Evolutionary conservation across 1,140 invertebrate species (phyloP), one percentile per base, ranked within the genome.

Genomic region (Aplysia californica): DNA sequence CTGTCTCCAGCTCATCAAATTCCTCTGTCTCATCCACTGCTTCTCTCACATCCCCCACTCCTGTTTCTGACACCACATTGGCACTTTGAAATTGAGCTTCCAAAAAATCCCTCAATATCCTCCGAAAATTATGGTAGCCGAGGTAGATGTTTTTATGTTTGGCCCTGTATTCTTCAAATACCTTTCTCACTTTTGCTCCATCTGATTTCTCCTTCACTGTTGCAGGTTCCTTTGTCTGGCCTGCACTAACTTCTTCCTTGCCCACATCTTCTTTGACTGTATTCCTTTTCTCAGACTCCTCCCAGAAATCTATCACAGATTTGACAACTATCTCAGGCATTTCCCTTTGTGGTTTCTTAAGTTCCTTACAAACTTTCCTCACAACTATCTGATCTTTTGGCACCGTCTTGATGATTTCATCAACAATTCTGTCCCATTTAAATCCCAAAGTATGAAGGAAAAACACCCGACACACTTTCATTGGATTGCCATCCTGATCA

Each of bases 401-500:
- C 39, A 36, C 39, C 2, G 4, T 36, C n/a, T 29, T 44, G 2
- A 44, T 41, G 31, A 44, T 26, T 26, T 36, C n/a, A 44, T 68
- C 66, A 21, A 68, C 66, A 2, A 68, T 41, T 26, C 66, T 68
- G 66, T 68, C 66, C 66, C 66, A 68, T 44, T 29, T 68, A 36
- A 68, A 68, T 6, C 66, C 66, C 21, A 68, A 26, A n/a, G 66
- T 68, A 20, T 68, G 66, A 44, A 68, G 39, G 50, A 68, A 68
- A 36, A 68, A 68, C 2, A 68, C n/a, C 15, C 66, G 20, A n/a
- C 66, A 68, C 38, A 68, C 66, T 44, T 68, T 41, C 4, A 68
- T 41, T 5, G 23, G 15, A 26, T 44, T 10, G 3, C 39, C 39
- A 4, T 26, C 2, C 1, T 23, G 20, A 38, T 66, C 64, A 21